Evolutionary conservation across 1,140 invertebrate genomes (phyloP), one percentile per base, ranked within the genome.

Genomic region (Dryas iulia): DNA sequence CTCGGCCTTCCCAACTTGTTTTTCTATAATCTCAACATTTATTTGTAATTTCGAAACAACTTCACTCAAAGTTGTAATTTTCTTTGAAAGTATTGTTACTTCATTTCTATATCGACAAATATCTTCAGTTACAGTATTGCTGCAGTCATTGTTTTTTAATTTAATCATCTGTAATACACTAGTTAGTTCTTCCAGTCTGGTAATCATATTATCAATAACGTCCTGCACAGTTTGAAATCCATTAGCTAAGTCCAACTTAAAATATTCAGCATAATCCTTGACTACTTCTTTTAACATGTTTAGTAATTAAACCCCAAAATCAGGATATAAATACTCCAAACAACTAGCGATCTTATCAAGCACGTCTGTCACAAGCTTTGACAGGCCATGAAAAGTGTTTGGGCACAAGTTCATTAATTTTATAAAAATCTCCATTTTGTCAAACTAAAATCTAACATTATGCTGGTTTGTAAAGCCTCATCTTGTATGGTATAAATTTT

Each of bases 121-220:
- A 65, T 92, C 87, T 61, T 86, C 82, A 39, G 83, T 71, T 31
- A 89, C 83, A 59, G 80, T 71, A 24, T 73, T 72, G 47, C 76
- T 79, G 58, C 87, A 91, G 25, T 92, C 84, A 57, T 79, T 79
- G 35, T 90, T 88, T 63, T 90, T 90, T 60, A 77, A 62, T 76
- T 91, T 86, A 18, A 93, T 82, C 77, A 93, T 91, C 75, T 92
- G 87, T 24, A 93, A 70, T 1, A 93, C 84, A 78, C 89, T 92
- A 6, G 84, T 83, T 60, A 93, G 79, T 77, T 93, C 92, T 78
- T 93, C 92, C 6, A 93, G 76, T 71, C 92, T 84, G 23, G 92
- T 93, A 47, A 93, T 78, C 88, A 93, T 92, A 67, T 92, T 92
- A 66, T 93, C 92, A 39, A 93, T 89, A 53, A 90, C 83, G 82